These are phyloP conservation scores for Thermophis baileyi DNA, from an alignment of 2,113 vertebrate species.

Conservation along the genomic window DNA sequence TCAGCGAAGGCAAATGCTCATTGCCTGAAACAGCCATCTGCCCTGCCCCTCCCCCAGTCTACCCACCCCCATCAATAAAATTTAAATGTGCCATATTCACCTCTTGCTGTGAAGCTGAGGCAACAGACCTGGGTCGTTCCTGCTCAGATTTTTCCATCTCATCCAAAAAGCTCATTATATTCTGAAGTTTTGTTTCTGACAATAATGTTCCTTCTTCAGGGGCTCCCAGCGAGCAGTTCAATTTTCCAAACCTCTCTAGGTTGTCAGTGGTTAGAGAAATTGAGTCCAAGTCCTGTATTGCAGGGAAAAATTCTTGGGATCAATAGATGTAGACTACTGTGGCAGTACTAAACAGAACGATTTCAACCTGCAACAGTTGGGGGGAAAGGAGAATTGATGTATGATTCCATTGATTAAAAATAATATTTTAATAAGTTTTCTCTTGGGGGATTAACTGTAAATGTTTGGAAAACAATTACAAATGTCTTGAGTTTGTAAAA, in stretches of 20 bases:
- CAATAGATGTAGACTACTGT: neutral
- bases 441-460: neutral
- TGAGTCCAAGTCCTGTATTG: constrained; percentile 73
- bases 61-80: neutral
- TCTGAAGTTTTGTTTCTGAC: constrained; percentile 92
- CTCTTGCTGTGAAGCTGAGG: constrained; percentile 77
- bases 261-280: constrained; percentile 88
- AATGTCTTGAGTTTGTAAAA: neutral
- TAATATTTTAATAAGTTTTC: too few species aligned
- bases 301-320: neutral
- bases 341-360: neutral
- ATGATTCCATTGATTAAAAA: neutral
- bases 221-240: constrained; percentile 64
- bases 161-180: constrained; percentile 92
- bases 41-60: neutral
- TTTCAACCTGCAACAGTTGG: neutral
- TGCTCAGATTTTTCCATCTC: constrained; percentile 92
- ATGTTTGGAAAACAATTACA: neutral
- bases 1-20: neutral
- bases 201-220: constrained; percentile 80
- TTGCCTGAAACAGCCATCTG: neutral
- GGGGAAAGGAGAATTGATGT: rapidly evolving
- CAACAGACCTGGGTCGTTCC: constrained; percentile 77
- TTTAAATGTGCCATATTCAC: constrained; percentile 46
- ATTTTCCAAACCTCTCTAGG: constrained; percentile 84